Percentiles rank a stretch among this genome's conserved stretches.
phyloP scores from a whole-genome alignment of 2,797 vertebrate genomes.

The Syngnathus rostellatus region DNA sequence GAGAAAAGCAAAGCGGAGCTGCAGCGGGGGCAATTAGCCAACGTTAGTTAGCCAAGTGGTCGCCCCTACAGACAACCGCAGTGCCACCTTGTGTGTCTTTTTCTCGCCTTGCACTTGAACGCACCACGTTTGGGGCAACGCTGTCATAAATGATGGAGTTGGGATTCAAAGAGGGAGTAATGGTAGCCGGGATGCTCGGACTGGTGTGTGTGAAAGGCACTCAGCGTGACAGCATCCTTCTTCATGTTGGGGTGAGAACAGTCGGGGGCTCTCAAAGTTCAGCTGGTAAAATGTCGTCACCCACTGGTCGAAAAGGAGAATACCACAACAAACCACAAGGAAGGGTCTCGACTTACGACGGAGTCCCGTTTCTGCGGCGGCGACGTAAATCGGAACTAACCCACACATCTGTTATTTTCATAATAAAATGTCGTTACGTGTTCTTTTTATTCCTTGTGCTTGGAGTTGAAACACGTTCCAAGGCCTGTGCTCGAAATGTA shows the following conservation, averaged over 20 bases:
- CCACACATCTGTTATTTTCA: neutral
- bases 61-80: slow-evolving; percentile 58
- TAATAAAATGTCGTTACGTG: neutral
- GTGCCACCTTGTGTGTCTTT: slow-evolving; percentile 61
- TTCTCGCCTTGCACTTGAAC: slow-evolving; percentile 31
- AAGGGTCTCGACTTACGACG: neutral
- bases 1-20: slow-evolving; percentile 40
- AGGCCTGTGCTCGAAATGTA: neutral
- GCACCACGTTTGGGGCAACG: slow-evolving; percentile 50
- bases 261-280: slow-evolving; percentile 61
- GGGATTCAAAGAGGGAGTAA: slow-evolving; percentile 68
- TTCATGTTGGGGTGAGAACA: slow-evolving; percentile 68
- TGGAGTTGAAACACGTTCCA: neutral
- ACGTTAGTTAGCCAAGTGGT: slow-evolving; percentile 64
- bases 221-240: slow-evolving; percentile 70
- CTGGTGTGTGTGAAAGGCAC: slow-evolving; percentile 62
- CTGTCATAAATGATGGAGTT: slow-evolving; percentile 71
- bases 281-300: slow-evolving; percentile 66
- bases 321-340: slow-evolving; percentile 15
- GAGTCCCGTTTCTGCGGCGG: neutral
- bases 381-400: neutral
- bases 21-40: slow-evolving; percentile 68
- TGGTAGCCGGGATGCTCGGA: slow-evolving; percentile 69
- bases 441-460: neutral
- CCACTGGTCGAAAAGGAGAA: slow-evolving; percentile 55